Evolutionary conservation across 2,888 invertebrate genomes (phyloP).

Genomic region (Drosophila suboccidentalis): DNA sequence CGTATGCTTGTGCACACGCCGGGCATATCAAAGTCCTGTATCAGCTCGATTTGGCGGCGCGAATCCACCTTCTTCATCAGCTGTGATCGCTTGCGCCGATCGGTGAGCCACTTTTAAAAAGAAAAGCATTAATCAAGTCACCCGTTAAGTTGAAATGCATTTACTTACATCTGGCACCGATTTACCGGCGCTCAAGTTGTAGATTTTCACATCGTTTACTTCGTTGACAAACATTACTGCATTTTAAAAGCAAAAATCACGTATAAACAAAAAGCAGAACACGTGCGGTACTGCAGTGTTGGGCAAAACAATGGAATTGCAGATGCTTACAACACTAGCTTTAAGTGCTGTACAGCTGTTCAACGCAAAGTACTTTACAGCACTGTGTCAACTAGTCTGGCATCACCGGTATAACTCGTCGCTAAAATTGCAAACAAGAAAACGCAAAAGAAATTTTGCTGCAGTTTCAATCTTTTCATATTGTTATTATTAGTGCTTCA

Average conservation of each 20-base stretch:
- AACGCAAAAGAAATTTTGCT: conserved; percentile 58
- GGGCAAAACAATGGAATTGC: neutral
- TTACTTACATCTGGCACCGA: conserved; percentile 96
- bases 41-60: conserved; percentile 95
- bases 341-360: conserved; percentile 45
- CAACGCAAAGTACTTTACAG: conserved; percentile 1
- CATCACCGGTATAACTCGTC: conserved; percentile 45
- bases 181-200: conserved; percentile 98
- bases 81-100: conserved; percentile 92
- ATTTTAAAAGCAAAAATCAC: conserved; percentile 35
- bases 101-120: conserved; percentile 92
- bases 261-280: conserved; percentile 65
- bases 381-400: conserved; percentile 25
- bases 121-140: neutral
- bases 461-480: conserved; percentile 19
- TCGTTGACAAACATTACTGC: conserved; percentile 94
- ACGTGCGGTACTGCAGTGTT: conserved; percentile 57
- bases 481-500: conserved; percentile 15
- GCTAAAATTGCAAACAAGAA: conserved; percentile 59
- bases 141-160: accelerated
- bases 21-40: conserved; percentile 99
- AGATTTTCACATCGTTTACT: conserved; percentile 98
- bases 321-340: conserved; percentile 30
- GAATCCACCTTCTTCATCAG: conserved; percentile 96
- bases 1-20: conserved; percentile 94